Percentiles rank a stretch among this genome's conserved stretches.
Evolutionary conservation across 2,797 vertebrate species (phyloP).

Genomic region (Zalophus californianus): DNA sequence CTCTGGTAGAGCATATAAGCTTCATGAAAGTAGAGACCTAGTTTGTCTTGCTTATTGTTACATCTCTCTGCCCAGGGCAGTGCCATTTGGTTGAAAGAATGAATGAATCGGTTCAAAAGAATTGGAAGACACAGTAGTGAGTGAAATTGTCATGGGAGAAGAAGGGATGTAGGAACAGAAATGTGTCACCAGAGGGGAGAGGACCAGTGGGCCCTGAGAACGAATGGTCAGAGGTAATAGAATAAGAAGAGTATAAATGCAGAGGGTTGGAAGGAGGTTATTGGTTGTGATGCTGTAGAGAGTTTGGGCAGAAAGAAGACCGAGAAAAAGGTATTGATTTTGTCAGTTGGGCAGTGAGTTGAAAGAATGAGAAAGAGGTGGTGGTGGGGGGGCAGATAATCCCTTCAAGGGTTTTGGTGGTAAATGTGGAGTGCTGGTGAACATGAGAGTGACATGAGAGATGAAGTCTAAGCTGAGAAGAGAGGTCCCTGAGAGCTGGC

Average conservation of each 20-base stretch:
- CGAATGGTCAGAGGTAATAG: not conserved
- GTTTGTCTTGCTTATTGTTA: not conserved
- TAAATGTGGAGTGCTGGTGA: not conserved
- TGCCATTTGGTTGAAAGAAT: not conserved
- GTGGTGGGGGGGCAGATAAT: not conserved
- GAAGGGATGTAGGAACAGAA: not conserved
- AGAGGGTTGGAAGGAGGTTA: not conserved
- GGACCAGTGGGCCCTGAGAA: not conserved
- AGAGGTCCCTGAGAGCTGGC: not conserved
- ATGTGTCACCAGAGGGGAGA: not conserved
- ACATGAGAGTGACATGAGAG: not conserved
- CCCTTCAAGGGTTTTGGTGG: not conserved
- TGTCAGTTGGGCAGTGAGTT: not conserved
- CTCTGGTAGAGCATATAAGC: not conserved
- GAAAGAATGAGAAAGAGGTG: not conserved
- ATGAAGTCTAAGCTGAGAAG: not conserved
- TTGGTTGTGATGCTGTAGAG: not conserved
- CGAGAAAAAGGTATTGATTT: not conserved
- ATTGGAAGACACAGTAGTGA: not conserved
- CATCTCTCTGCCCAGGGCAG: not conserved
- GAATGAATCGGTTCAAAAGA: conserved; percentile 10
- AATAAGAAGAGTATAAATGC: not conserved
- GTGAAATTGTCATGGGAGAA: not conserved
- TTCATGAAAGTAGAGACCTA: not conserved
- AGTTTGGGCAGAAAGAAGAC: not conserved